These are phyloP conservation scores for Scaptodrosophila lebanonensis DNA, from an alignment of 1,140 invertebrate genomes.

Conservation along the genomic window DNA sequence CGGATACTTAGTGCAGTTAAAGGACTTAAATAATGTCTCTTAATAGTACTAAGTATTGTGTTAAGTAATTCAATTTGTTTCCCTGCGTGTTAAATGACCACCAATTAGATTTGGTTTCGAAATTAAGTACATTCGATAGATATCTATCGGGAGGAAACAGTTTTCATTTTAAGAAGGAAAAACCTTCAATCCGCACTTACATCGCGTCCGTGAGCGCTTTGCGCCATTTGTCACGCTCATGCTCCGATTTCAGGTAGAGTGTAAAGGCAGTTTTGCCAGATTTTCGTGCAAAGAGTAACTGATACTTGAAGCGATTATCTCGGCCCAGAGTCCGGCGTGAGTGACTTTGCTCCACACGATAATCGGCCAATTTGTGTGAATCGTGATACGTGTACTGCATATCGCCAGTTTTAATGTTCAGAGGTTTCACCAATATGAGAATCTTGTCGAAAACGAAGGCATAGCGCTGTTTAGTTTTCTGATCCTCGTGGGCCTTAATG, in stretches of 20 bases:
- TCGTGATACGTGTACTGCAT: slow-evolving; percentile 95
- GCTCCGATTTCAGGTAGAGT: slow-evolving; percentile 92
- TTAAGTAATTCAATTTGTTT: too few relatives aligned
- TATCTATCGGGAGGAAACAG: too few relatives aligned
- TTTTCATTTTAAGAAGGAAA: too few relatives aligned
- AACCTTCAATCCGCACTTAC: slow-evolving; percentile 83
- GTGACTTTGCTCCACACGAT: slow-evolving; percentile 88
- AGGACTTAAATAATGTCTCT: too few relatives aligned
- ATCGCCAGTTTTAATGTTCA: slow-evolving; percentile 84
- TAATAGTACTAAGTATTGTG: too few relatives aligned
- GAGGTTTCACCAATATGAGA: slow-evolving; percentile 94
- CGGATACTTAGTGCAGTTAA: too few relatives aligned
- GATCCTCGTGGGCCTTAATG: slow-evolving; percentile 93
- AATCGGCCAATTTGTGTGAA: slow-evolving; percentile 90
- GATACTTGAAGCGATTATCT: slow-evolving; percentile 87
- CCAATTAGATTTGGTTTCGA: too few relatives aligned
- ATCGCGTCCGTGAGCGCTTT: slow-evolving; percentile 94
- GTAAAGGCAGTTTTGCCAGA: slow-evolving; percentile 91
- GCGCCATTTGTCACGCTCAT: slow-evolving; percentile 93
- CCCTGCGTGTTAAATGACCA: too few relatives aligned
- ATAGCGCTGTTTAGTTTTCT: slow-evolving; percentile 90
- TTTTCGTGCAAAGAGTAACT: slow-evolving; percentile 90
- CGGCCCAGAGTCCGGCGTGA: slow-evolving; percentile 81
- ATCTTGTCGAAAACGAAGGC: slow-evolving; percentile 98
- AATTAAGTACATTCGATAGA: too few relatives aligned